phyloP scores from a whole-genome alignment of 1,140 invertebrate genomes.

The Heterodera carotae region DNA sequence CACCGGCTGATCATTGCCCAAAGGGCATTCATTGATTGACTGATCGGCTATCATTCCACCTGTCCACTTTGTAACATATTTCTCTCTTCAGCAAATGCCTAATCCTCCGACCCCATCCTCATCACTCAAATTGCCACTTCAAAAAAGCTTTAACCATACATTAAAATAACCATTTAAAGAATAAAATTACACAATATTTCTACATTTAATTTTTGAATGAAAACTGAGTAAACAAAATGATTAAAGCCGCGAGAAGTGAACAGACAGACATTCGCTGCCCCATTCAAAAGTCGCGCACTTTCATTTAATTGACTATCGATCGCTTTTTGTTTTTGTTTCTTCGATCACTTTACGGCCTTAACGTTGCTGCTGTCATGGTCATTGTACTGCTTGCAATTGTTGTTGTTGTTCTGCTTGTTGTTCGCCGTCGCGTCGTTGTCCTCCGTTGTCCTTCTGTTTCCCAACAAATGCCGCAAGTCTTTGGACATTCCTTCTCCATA shows the following conservation, averaged over 20 bases:
- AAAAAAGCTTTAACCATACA: no score
- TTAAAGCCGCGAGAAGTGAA: no score
- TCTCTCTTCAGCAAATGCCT: background rate
- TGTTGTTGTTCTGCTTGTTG: background rate
- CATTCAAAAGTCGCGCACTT: background rate
- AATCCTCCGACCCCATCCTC: background rate
- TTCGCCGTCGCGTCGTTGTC: background rate
- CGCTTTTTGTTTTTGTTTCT: background rate
- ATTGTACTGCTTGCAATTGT: no score
- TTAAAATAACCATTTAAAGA: no score
- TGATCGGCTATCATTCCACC: background rate
- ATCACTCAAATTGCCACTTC: no score
- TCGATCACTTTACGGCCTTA: background rate
- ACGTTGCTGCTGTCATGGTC: background rate
- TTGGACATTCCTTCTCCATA: slow-evolving; percentile 25
- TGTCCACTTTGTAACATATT: no score
- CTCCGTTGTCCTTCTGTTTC: background rate
- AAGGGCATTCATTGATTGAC: background rate
- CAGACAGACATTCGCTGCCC: no score
- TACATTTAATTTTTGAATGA: no score
- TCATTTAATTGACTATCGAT: background rate
- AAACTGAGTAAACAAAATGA: no score
- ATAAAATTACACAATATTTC: no score
- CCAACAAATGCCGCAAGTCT: slow-evolving; percentile 16
- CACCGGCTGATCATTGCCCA: background rate